Evolutionary conservation across 1,140 invertebrate species (phyloP).

Genomic region (Penaeus chinensis): DNA sequence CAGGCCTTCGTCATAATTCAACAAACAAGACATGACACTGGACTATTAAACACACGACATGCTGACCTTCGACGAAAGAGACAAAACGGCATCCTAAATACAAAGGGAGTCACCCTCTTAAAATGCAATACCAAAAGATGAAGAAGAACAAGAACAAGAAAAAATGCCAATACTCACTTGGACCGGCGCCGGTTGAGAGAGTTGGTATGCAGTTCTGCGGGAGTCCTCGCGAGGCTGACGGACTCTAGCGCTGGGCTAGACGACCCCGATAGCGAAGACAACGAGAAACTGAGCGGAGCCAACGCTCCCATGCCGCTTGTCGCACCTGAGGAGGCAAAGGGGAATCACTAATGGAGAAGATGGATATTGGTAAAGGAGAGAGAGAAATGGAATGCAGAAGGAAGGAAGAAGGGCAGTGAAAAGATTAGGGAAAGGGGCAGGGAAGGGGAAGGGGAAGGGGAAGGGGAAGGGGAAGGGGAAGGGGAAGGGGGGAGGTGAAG

Average conservation of each 20-base stretch:
- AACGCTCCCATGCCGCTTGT: slow-evolving; percentile 29
- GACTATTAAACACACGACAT: too few relatives aligned
- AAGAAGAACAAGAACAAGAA: neutral
- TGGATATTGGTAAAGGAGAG: neutral
- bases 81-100: too few relatives aligned
- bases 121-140: neutral
- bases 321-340: too few relatives aligned
- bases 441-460: neutral
- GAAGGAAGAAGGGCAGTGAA: neutral
- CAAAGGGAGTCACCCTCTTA: too few relatives aligned
- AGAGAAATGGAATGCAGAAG: neutral
- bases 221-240: slow-evolving; percentile 43
- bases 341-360: too few relatives aligned
- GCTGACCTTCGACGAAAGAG: too few relatives aligned
- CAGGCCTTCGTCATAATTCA: too few relatives aligned
- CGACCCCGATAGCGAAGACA: slow-evolving; percentile 57
- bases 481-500: too few relatives aligned
- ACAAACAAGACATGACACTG: too few relatives aligned
- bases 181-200: slow-evolving; percentile 53
- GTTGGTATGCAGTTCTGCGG: slow-evolving; percentile 53
- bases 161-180: slow-evolving; percentile 37
- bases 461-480: too few relatives aligned
- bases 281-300: slow-evolving; percentile 51
- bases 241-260: slow-evolving; percentile 51
- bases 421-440: neutral